These are phyloP conservation scores for Aleiodes leptofemur DNA, from an alignment of 2,888 invertebrate species.

Conservation along the genomic window DNA sequence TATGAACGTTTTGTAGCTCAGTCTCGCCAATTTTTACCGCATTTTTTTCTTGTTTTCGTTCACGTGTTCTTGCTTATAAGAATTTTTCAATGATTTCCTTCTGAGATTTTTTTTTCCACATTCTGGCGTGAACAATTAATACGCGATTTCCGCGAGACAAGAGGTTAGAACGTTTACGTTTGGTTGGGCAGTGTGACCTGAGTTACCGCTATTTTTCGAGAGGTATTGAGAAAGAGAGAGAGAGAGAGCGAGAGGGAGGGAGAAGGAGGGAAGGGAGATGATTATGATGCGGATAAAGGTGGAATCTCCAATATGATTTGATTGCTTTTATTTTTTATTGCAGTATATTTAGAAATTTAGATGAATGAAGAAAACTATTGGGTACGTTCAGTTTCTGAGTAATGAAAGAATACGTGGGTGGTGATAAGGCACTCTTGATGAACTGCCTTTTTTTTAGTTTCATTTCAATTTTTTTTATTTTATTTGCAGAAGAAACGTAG, in stretches of 20 bases:
- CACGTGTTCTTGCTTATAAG: neutral
- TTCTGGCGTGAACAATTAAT: neutral
- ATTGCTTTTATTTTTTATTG: neutral
- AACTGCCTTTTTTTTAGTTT: neutral
- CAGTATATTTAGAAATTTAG: neutral
- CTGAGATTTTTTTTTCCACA: neutral
- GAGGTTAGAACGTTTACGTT: conserved; percentile 45
- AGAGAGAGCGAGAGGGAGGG: neutral
- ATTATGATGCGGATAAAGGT: neutral
- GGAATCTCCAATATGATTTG: neutral
- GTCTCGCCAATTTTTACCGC: neutral
- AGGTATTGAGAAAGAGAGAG: neutral
- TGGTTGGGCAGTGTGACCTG: conserved; percentile 20
- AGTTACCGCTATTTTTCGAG: conserved; percentile 32
- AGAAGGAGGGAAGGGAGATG: neutral
- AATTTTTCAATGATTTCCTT: neutral
- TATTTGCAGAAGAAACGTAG: conserved; percentile 59
- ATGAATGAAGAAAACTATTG: neutral
- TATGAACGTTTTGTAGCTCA: conserved; percentile 1
- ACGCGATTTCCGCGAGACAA: neutral
- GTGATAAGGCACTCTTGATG: conserved; percentile 19
- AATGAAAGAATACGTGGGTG: conserved; percentile 15
- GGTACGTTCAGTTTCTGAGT: neutral
- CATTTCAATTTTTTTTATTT: conserved; percentile 1
- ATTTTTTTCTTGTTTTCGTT: conserved; percentile 17